Percentiles rank a stretch among this genome's conserved stretches.
Evolutionary conservation across 2,888 invertebrate species (phyloP).

Genomic region (Temnothorax ravouxi): DNA sequence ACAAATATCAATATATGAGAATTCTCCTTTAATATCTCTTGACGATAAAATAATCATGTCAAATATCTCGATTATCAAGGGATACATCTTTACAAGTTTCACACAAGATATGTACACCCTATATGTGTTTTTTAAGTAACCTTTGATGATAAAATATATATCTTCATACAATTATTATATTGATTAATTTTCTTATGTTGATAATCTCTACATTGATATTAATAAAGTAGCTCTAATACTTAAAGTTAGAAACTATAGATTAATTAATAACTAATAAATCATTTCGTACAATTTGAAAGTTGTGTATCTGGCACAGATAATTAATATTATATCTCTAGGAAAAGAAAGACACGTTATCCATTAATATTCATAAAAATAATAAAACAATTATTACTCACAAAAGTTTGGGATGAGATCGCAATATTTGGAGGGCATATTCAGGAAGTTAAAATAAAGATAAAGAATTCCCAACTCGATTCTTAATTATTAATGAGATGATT

Average conservation of each 20-base stretch:
- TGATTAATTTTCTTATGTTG: background rate
- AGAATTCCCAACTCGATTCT: background rate
- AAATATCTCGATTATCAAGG: background rate
- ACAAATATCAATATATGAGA: background rate
- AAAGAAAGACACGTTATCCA: background rate
- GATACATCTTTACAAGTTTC: background rate
- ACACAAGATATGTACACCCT: no score
- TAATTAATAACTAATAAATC: background rate
- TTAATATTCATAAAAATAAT: background rate
- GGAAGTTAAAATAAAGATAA: background rate
- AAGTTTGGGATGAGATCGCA: background rate
- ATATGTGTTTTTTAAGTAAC: background rate
- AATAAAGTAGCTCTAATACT: background rate
- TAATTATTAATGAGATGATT: background rate
- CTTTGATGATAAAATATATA: background rate
- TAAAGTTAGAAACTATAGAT: background rate
- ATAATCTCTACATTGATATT: background rate
- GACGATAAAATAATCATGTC: conserved; percentile 13
- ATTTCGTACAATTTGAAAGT: background rate
- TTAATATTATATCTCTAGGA: background rate
- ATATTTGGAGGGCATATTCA: background rate
- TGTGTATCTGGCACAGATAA: background rate
- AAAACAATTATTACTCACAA: background rate
- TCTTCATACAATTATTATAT: background rate
- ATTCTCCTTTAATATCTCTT: background rate